Evolutionary conservation across 2,888 invertebrate genomes (phyloP), one percentile per base, ranked within the genome.

Genomic region (Brenthis ino): DNA sequence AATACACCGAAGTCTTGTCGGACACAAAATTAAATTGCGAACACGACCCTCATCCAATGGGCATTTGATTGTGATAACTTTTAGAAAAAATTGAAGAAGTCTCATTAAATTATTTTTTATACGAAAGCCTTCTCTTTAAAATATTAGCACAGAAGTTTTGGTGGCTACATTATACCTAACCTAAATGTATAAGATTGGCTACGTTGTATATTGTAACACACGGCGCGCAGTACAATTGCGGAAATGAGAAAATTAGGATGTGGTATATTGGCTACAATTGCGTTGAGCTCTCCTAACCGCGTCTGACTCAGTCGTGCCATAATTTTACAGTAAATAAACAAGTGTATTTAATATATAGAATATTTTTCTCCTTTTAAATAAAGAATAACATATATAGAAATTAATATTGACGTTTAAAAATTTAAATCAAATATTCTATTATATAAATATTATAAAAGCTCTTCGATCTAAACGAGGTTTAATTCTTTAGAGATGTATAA

Each of bases 191-290:
- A n/a, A 47, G 16, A 43, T 28, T 20, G 20, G 16, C 33, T 24
- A 54, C 16, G 28, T n/a, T n/a, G 20, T 60, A 66, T 57, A 61
- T 43, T 28, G 68, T 63, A 54, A 53, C 71, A 72, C 68, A 66
- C 65, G 69, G 70, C 65, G 72, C 72, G 76, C 74, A 74, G 73
- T 77, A 77, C 75, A 77, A 76, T 80, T 79, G 83, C 85, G 92
- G 91, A 91, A 86, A 84, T 84, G 87, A 89, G 88, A 85, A 86
- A 86, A 91, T 92, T 88, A 91, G 91, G 91, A 91, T 84, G 90
- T 88, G 83, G 84, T 85, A 60, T 85, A 89, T 88, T 89, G 87
- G 82, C 81, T 80, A 81, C 91, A 91, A 92, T 91, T 92, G 88
- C 78, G 80, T 80, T 79, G 79, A 75, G 74, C 74, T 71, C 65